Base-by-base conservation (phyloP, 2,888 invertebrate genomes). In the Hirtodrosophila cameraria region DNA sequence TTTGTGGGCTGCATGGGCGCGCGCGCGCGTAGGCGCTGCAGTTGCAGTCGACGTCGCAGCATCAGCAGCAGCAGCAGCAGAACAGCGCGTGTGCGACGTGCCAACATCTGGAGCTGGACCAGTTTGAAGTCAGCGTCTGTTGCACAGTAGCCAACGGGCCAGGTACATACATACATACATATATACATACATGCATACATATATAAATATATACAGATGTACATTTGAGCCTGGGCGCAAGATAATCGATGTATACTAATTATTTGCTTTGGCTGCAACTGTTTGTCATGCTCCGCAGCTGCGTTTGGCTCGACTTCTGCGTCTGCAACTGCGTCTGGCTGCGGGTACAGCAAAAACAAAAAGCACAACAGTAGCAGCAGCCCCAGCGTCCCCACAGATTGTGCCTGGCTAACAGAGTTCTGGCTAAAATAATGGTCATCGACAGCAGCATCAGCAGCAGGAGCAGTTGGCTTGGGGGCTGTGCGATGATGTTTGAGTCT, bases 251-350 rank as follows among this genome's bases (percentile, higher is more conserved):
- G 86, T 82, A 82, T 86, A 82, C 82, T 82, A 82, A 82, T 82
- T 82, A 82, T 82, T 82, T 82, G 86, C 82, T 84, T 82, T 82
- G 86, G 55, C 81, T 86, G 80, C 86, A 83, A 86, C 80, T 86
- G 86, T 80, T 83, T 86, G 80, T 86, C 86, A 86, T 83, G 80
- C 86, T 80, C 45, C 48, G 49, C 48, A n/a, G 39, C 45, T 55
- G 55, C 48, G 33, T 62, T 25, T 52, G 39, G n/a, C n/a, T n/a
- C n/a, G n/a, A n/a, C 38, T 2, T 12, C 16, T 3, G 27, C 33
- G 23, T 7, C 38, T 33, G 42, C 25, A 30, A 12, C 48, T 46
- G 12, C 13, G 7, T 9, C 68, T 50, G 36, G 38, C 41, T 16
- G 72, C 41, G 20, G 72, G 86, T 86, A 86, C 81, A 81, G 80